A percentile compares a stretch with the other conserved stretches of the same genome.
These are phyloP conservation scores for Tetranychus piercei DNA, from an alignment of 2,888 invertebrate species.

Conservation along the genomic window DNA sequence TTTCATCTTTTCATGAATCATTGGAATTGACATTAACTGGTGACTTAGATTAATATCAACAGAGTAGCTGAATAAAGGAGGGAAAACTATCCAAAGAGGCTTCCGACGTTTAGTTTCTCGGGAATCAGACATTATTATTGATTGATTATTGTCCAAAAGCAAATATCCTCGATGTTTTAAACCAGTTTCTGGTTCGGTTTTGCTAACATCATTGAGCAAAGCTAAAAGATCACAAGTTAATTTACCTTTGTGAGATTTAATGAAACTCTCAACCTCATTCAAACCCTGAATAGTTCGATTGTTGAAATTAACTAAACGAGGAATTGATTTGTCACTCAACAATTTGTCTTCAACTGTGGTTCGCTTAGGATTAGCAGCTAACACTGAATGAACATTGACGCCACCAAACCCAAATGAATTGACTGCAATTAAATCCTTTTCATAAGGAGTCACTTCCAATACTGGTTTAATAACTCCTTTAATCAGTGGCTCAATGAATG, in stretches of 20 bases:
- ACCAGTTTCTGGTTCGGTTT: slow-evolving; percentile 5
- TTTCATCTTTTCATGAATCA: slow-evolving; percentile 34
- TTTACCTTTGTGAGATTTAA: slow-evolving; percentile 34
- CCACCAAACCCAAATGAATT: slow-evolving; percentile 42
- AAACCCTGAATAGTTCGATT: slow-evolving; percentile 69
- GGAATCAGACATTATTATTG: neutral
- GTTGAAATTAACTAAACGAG: slow-evolving; percentile 47
- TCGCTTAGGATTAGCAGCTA: slow-evolving; percentile 27
- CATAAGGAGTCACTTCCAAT: slow-evolving; percentile 32
- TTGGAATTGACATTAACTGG: slow-evolving; percentile 32
- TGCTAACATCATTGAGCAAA: slow-evolving; percentile 37
- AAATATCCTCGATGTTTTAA: slow-evolving; percentile 11
- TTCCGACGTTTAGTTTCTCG: neutral
- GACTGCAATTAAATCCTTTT: slow-evolving; percentile 35
- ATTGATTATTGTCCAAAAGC: slow-evolving; percentile 11
- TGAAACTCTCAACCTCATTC: slow-evolving; percentile 41
- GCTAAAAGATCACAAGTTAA: slow-evolving; percentile 47
- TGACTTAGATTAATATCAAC: slow-evolving; percentile 25
- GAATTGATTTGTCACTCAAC: neutral
- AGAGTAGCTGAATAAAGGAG: neutral
- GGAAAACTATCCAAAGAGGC: neutral
- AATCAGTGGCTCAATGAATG: slow-evolving; percentile 35
- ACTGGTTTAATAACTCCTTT: slow-evolving; percentile 39
- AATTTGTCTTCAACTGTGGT: slow-evolving; percentile 44
- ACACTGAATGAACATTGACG: slow-evolving; percentile 31